Conservation (phyloP, 1,140 invertebrate species). For the Pogonomyrmex californicus region DNA sequence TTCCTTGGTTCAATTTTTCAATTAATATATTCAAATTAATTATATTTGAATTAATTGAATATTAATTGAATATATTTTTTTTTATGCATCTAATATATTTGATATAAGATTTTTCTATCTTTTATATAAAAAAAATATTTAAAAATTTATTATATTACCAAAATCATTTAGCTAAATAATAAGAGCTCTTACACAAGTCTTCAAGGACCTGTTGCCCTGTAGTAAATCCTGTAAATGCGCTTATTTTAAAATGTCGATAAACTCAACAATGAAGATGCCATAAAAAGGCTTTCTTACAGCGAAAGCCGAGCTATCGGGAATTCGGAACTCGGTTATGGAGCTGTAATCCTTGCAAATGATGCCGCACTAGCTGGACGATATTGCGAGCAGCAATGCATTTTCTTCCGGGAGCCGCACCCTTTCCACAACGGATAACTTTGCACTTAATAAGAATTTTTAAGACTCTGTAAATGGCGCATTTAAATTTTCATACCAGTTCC, state of each 20-base stretch:
- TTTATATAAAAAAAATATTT: not conserved
- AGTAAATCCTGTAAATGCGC: conserved; percentile 36
- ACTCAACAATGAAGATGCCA: conserved; percentile 27
- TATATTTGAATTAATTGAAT: too few species aligned
- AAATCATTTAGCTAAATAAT: conserved; percentile 26
- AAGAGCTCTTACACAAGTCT: not conserved
- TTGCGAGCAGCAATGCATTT: conserved; percentile 41
- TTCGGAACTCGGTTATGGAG: conserved; percentile 49
- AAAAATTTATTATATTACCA: not conserved
- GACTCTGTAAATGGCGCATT: conserved; percentile 18
- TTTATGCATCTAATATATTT: not conserved
- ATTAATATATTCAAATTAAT: not conserved
- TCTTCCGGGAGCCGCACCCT: not conserved
- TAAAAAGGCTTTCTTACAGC: conserved; percentile 32
- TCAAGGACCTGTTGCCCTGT: conserved; percentile 6
- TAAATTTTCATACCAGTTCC: conserved; percentile 18
- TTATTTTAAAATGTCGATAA: conserved; percentile 59
- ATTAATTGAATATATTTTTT: too few species aligned
- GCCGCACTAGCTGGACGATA: not conserved
- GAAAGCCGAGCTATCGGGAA: conserved; percentile 13
- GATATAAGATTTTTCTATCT: not conserved
- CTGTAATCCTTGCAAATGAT: conserved; percentile 60
- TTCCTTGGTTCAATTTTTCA: not conserved
- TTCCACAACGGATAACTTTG: conserved; percentile 17
- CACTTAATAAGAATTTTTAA: conserved; percentile 52